Percentiles rank a stretch among this genome's conserved stretches.
Evolutionary conservation across 2,888 invertebrate species (phyloP).

Genomic region (Sinodicranocentrus sp.): DNA sequence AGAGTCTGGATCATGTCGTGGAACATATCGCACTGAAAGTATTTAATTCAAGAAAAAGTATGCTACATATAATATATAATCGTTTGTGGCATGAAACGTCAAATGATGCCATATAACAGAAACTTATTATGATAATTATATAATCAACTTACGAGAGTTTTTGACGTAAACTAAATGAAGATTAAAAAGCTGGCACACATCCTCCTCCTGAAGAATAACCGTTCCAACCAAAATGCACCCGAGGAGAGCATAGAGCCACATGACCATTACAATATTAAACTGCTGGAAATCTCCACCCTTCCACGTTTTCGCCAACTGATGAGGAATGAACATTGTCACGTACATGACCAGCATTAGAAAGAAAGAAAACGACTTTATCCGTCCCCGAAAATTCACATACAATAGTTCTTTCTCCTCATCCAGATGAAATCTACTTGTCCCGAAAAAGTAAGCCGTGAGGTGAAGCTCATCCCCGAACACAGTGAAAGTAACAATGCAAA

Average conservation of each 20-base stretch:
- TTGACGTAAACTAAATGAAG: constrained; percentile 20
- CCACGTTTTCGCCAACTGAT: constrained; percentile 38
- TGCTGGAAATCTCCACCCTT: constrained; percentile 1
- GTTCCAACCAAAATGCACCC: constrained; percentile 22
- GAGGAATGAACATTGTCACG: constrained; percentile 34
- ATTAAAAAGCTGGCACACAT: constrained; percentile 25
- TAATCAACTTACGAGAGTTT: constrained; percentile 32
- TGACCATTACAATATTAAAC: constrained; percentile 45
- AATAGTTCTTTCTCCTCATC: constrained; percentile 14
- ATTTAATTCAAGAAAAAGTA: too few relatives aligned
- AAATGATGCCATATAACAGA: background rate
- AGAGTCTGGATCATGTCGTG: constrained; percentile 31
- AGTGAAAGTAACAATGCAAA: too few relatives aligned
- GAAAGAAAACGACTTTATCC: background rate
- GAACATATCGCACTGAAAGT: constrained; percentile 16
- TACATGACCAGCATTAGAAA: constrained; percentile 21
- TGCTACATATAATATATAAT: too few relatives aligned
- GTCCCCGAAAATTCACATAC: constrained; percentile 11
- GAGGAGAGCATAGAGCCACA: constrained; percentile 32
- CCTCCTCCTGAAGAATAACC: constrained; percentile 18
- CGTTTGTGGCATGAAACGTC: too few relatives aligned
- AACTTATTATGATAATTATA: background rate
- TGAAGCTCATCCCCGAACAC: too few relatives aligned
- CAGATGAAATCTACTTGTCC: constrained; percentile 10
- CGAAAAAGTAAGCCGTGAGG: constrained; percentile 28